Evolutionary conservation across 1,140 invertebrate species (phyloP).

Genomic region (Brachionus plicatilis): DNA sequence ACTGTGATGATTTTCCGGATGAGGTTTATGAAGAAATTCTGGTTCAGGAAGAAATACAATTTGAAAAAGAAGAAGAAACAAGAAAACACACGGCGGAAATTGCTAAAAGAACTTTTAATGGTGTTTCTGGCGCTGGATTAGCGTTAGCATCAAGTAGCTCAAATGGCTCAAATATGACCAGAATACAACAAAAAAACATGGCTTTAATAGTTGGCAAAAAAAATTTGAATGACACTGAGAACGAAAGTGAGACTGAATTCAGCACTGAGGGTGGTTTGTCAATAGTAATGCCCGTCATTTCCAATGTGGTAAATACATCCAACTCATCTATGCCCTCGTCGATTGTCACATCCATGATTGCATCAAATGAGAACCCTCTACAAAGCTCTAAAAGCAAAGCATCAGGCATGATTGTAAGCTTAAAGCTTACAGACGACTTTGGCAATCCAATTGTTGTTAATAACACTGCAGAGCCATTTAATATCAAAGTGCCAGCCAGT

Average conservation of each 20-base stretch:
- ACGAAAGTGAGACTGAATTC: constrained; percentile 14
- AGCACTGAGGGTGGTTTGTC: constrained; percentile 1
- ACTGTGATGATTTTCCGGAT: constrained; percentile 39
- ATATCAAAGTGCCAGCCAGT: background rate
- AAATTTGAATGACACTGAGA: constrained; percentile 4
- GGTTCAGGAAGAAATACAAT: background rate
- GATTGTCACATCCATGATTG: constrained; percentile 23
- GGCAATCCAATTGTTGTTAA: constrained; percentile 44
- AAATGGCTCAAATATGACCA: constrained; percentile 17
- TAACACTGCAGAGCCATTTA: constrained; percentile 45
- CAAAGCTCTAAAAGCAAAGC: constrained; percentile 1
- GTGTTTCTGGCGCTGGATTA: background rate
- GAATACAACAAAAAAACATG: constrained; percentile 23
- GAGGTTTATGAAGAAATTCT: constrained; percentile 12
- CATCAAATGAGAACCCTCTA: constrained; percentile 3
- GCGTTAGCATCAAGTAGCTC: background rate
- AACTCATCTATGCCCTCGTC: constrained; percentile 11
- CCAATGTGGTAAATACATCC: constrained; percentile 4
- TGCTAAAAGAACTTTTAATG: constrained; percentile 30
- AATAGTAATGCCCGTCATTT: constrained; percentile 16
- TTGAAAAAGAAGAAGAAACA: constrained; percentile 2
- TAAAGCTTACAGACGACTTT: constrained; percentile 27
- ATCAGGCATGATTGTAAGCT: constrained; percentile 4
- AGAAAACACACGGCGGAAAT: background rate
- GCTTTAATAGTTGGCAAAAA: constrained; percentile 38